Base-by-base conservation (phyloP, 2,113 vertebrate genomes). In the Mesembrinibis cayennensis region DNA sequence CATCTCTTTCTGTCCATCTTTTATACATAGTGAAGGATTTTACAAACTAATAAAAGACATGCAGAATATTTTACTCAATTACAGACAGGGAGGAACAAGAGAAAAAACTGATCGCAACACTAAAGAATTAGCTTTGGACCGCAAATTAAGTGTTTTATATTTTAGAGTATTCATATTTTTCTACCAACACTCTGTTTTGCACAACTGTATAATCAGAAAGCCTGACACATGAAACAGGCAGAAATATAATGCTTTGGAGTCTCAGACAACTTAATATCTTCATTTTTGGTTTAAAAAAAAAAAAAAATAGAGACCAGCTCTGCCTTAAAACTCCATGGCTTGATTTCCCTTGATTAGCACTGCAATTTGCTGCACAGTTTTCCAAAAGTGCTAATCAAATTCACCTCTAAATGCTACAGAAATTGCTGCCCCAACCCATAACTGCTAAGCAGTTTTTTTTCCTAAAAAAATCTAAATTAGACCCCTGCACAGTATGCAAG, bases 391-490 rank as follows among this genome's bases (percentile, higher is more conserved):
- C 90, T 67, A 89, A 96, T 95, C 87, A 97, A 95, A 95, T 82
- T 88, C 93, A 81, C 94, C 95, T 93, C 96, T 71, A 93, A 97
- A 61, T 2, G n/a, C 76, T 82, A 49, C 77, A 93, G 70, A 95
- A 92, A 94, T 90, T 95, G 89, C 90, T 95, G 79, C 69, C 89
- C 71, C 82, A 86, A 70, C 85, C 90, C 93, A 45, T 82, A 94
- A 97, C 89, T 92, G 87, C 97, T 81, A 81, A 95, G 87, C 76
- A 95, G 86, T 5, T 89, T 81, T 63, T 63, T 58, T 76, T 49
- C 45, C 59, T 38, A 59, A 94, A 89, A 71, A 87, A 72, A 62
- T 63, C 89, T 89, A 97, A 97, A 97, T 97, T 93, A 97, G 82
- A 82, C 90, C 90, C 85, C 97, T 94, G 95, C 13, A 6, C 74